A percentile compares a stretch with the other conserved stretches of the same genome.
These are phyloP conservation scores for Nymphalis io DNA, from an alignment of 1,140 invertebrate species.

Conservation along the genomic window DNA sequence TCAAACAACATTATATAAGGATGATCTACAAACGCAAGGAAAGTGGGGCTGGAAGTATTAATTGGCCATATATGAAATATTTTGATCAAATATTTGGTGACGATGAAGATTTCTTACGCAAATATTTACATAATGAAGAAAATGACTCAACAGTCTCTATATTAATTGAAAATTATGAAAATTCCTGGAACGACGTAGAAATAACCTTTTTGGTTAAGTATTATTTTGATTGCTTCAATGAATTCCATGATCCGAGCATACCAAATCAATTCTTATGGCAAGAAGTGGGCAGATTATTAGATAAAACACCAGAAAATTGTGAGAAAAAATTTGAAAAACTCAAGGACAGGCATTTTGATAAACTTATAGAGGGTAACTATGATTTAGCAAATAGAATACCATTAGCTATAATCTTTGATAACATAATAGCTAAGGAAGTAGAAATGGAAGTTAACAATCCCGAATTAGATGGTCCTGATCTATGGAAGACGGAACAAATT, in stretches of 20 bases:
- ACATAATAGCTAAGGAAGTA: constrained; percentile 64
- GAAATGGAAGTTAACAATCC: constrained; percentile 48
- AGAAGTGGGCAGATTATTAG: constrained; percentile 65
- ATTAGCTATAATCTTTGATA: constrained; percentile 62
- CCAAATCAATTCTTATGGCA: constrained; percentile 69
- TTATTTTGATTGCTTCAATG: constrained; percentile 69
- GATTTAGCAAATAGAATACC: constrained; percentile 51
- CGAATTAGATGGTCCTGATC: constrained; percentile 31
- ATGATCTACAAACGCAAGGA: constrained; percentile 58
- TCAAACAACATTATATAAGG: constrained; percentile 69
- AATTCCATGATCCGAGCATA: constrained; percentile 68
- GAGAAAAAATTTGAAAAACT: constrained; percentile 58
- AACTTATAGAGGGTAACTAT: constrained; percentile 55
- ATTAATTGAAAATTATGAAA: constrained; percentile 32
- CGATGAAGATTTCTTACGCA: constrained; percentile 63
- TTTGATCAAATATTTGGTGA: constrained; percentile 70
- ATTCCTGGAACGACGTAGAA: constrained; percentile 56
- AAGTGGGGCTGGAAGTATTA: constrained; percentile 47
- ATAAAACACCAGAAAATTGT: constrained; percentile 59
- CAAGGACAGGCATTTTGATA: constrained; percentile 54
- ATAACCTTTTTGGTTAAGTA: constrained; percentile 66
- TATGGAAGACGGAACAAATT: constrained; percentile 53
- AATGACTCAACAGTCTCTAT: background rate
- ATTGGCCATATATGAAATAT: constrained; percentile 67
- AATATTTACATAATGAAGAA: constrained; percentile 39